Evolutionary conservation across 2,888 invertebrate species (phyloP).

Genomic region (Neoitamus cyanurus): DNA sequence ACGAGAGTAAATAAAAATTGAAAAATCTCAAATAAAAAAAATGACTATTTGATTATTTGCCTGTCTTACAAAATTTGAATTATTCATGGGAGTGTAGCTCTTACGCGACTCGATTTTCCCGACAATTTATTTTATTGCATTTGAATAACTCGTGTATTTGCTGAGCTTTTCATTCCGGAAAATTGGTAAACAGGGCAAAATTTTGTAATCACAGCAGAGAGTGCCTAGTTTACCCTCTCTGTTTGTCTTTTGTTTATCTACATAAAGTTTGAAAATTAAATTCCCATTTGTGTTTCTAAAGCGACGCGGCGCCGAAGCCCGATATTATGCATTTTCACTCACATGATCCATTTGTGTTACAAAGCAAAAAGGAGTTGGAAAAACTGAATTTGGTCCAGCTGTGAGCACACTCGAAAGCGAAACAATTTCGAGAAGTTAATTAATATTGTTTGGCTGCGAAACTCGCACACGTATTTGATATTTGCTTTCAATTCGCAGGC

Average conservation of each 20-base stretch:
- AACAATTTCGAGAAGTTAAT: background rate
- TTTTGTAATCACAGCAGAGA: background rate
- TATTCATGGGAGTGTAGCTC: background rate
- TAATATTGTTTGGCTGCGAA: background rate
- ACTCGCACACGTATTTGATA: background rate
- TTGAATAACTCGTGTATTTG: background rate
- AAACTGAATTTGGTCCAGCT: background rate
- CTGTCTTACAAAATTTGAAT: slow-evolving; percentile 1
- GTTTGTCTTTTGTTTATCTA: background rate
- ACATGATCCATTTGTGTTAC: background rate
- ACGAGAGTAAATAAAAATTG: background rate
- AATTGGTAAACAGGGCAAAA: background rate
- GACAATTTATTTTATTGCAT: slow-evolving; percentile 1
- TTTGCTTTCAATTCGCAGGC: background rate
- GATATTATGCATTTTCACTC: background rate
- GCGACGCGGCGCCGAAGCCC: background rate
- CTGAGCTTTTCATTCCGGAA: background rate
- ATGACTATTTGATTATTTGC: background rate
- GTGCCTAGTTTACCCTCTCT: background rate
- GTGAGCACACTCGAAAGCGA: background rate
- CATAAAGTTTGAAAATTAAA: background rate
- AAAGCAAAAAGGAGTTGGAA: background rate
- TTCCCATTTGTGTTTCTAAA: background rate
- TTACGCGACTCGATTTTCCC: background rate
- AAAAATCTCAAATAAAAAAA: background rate